Evolutionary conservation across 1,140 invertebrate species (phyloP), one percentile per base, ranked within the genome.

Genomic region (Lepidotrigona ventralis): DNA sequence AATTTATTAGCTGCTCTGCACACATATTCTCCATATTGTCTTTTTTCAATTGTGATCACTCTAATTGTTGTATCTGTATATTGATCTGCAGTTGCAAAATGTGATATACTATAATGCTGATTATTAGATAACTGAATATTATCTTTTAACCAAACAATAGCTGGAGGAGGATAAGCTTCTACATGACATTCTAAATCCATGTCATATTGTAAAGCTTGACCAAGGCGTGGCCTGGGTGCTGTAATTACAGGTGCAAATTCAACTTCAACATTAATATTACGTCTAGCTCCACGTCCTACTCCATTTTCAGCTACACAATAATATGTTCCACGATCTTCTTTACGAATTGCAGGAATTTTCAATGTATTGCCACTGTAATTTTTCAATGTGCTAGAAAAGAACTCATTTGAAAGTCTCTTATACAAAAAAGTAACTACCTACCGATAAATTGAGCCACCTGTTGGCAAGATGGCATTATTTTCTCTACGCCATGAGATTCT

Each of bases 231-330:
- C 70, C 97, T 94, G 0, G 97, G 97, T 23, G 98, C 97, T 6
- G 96, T 96, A 54, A 99, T 97, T 0, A 98, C 97, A 0, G 98
- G 98, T 0, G 97, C 94, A 89, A 98, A 98, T 93, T 98, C 97
- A 39, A 98, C 97, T 93, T 98, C 98, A 2, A 99, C 95, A 79
- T 97, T 98, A 85, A 98, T 97, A 90, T 98, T 98, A 88, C 98
- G 95, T 58, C 97, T 94, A 11, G 97, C 96, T 1, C 98, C 98
- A 87, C 96, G 96, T 72, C 98, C 98, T 1, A 98, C 98, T 39
- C 96, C 97, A 91, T 99, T 99, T 91, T 99, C 98, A 51, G 98
- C 98, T 21, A 99, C 97, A 90, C 98, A 99, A 92, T 98, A 98
- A 93, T 98, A 98, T 0, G 98, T 98, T 63, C 98, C 98, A 69